Base-by-base conservation (phyloP, 2,113 vertebrate genomes). In the Talpa occidentalis region DNA sequence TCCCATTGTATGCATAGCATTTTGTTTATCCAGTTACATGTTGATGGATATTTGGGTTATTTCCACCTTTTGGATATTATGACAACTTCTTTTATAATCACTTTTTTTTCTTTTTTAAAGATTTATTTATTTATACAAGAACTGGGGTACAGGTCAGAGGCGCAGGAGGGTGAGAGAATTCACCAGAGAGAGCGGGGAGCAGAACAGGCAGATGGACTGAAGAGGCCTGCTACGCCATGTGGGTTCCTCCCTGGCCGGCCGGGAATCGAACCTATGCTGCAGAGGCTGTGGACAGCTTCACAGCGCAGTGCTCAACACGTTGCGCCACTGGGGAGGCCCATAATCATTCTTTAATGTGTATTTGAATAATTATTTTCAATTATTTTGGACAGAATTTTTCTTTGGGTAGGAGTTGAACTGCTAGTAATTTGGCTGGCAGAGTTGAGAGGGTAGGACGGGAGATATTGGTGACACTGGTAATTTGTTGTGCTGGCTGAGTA, bases 401-500 rank as follows among this genome's bases (percentile, higher is more conserved):
- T 54, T 54, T 54, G 52, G 52, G 17, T 54, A 54, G 86, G 8
- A 88, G 14, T 28, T 22, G 37, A 54, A 37, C 64, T 73, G 17
- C 5, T 67, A 56, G 54, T 10, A 56, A 22, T 56, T 56, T 56
- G 54, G 21, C 54, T 22, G 60, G 24, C 21, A 82, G 77, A 10
- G n/a, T n/a, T 47, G 32, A 60, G 62, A 70, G 52, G 35, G 17
- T 16, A 30, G 42, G 60, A 49, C 26, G 14, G 28, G 16, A 17
- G 22, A 28, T 59, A 35, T 40, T n/a, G n/a, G 56, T 69, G 47
- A 32, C n/a, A 9, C 32, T 62, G 49, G 64, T 56, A 76, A 90
- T 90, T 37, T 81, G 52, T 37, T 74, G n/a, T 86, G 35, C 54
- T 89, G 95, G 49, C 62, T 94, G 22, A 79, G 28, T 52, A 52